Evolutionary conservation across 1,140 invertebrate genomes (phyloP).

Genomic region (Lethrus apterus): DNA sequence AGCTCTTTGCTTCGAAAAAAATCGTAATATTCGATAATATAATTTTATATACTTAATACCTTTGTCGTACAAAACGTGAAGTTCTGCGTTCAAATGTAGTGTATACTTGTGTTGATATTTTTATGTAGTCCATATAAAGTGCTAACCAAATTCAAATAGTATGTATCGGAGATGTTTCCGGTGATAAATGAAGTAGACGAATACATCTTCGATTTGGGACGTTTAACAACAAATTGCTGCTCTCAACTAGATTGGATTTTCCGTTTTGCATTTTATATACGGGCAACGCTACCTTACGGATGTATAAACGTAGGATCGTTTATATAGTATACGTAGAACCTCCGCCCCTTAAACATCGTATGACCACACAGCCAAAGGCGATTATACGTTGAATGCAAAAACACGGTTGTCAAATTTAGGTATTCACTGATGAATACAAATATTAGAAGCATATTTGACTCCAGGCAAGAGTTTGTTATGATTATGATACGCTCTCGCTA

Average conservation of each 20-base stretch:
- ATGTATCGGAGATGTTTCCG: conserved; percentile 2
- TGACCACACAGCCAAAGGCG: conserved; percentile 9
- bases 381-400: conserved; percentile 10
- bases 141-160: conserved; percentile 12
- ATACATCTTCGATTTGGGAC: conserved; percentile 11
- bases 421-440: conserved; percentile 14
- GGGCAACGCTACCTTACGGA: conserved; percentile 7
- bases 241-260: conserved; percentile 26
- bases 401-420: conserved; percentile 13
- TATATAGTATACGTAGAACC: too few species aligned
- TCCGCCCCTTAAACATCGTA: conserved; percentile 8
- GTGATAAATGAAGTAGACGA: conserved; percentile 9
- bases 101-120: too few species aligned
- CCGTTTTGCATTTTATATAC: conserved; percentile 25
- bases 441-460: conserved; percentile 10
- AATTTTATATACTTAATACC: too few species aligned
- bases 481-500: too few species aligned
- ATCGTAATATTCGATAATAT: too few species aligned
- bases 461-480: conserved; percentile 5
- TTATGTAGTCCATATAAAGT: too few species aligned
- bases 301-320: too few species aligned
- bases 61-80: too few species aligned
- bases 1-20: too few species aligned
- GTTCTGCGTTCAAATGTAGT: too few species aligned
- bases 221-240: conserved; percentile 26